Evolutionary conservation across 2,113 vertebrate species (phyloP), one percentile per base, ranked within the genome.

Genomic region (Serilophus lunatus): DNA sequence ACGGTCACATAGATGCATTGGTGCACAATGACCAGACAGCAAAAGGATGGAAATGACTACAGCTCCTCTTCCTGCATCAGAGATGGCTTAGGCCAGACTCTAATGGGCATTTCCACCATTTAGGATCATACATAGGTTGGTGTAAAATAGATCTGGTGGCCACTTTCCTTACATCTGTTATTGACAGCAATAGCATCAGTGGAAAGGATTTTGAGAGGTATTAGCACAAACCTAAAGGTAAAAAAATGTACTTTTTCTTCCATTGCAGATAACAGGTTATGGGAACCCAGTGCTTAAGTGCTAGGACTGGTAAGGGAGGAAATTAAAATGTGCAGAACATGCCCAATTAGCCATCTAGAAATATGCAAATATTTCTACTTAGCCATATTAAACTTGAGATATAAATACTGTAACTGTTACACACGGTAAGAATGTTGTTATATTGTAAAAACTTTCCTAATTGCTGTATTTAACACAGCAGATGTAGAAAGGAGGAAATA

Each of bases 1-100:
- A 10, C 1, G 24, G n/a, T 81, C 9, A 2, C 22, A 25, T 4
- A 35, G 1, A 3, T 2, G 3, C 0, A 1, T 0, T 25, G 42
- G 17, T 35, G 19, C 18, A 82, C 17, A n/a, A 45, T 45, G 10
- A 79, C 5, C 1, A 0, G 36, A 47, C 3, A 6, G 42, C 36
- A 35, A 0, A 1, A 57, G 33, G 12, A 5, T 35, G 19, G 47
- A 40, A 86, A 31, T 0, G 0, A 14, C 24, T 56, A 35, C 19
- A 54, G 40, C 24, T 63, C 64, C 24, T 44, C 42, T 74, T 72
- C 45, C 33, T 40, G 66, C 1, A 0, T 10, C 25, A 35, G 38
- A 26, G 11, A 24, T 1, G 1, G 18, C 26, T 64, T 36, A 53
- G 29, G 50, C 18, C n/a, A 38, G 54, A 18, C 26, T 69, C 31